phyloP scores from a whole-genome alignment of 1,140 invertebrate genomes.

The Drosophila tristis region DNA sequence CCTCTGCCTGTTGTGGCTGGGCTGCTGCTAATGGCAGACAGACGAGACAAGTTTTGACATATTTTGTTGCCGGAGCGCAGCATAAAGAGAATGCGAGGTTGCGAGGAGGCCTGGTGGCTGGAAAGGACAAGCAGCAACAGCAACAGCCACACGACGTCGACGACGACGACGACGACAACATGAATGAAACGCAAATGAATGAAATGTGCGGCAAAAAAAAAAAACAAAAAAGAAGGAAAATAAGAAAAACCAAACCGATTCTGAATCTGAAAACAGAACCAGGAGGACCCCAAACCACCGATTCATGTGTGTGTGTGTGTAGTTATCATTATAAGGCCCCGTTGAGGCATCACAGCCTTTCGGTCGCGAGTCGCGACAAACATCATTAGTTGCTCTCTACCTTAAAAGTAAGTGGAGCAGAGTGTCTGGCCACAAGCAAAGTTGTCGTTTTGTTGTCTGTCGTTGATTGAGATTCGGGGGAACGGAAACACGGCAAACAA shows the following conservation, averaged over 20 bases:
- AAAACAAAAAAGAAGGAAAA: background rate
- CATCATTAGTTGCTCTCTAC: constrained; percentile 39
- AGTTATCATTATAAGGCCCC: constrained; percentile 50
- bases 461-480: too few species aligned
- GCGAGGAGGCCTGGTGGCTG: background rate
- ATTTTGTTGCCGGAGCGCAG: constrained; percentile 60
- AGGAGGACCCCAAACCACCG: constrained; percentile 22
- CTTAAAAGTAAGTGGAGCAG: constrained; percentile 38
- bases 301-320: constrained; percentile 13
- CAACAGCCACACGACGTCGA: background rate
- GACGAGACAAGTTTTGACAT: constrained; percentile 82
- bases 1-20: constrained; percentile 31
- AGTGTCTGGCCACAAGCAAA: constrained; percentile 19
- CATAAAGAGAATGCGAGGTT: too few species aligned
- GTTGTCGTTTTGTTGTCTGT: too few species aligned
- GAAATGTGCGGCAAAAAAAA: constrained; percentile 41
- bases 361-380: constrained; percentile 25
- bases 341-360: too few species aligned
- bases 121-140: constrained; percentile 20
- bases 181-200: constrained; percentile 81
- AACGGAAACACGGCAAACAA: background rate
- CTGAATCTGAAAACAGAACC: constrained; percentile 28
- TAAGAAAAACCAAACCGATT: background rate
- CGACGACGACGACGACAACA: constrained; percentile 53
- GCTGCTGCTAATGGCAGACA: constrained; percentile 77